Base-by-base conservation (phyloP, 2,797 vertebrate genomes). In the Gila robusta region DNA sequence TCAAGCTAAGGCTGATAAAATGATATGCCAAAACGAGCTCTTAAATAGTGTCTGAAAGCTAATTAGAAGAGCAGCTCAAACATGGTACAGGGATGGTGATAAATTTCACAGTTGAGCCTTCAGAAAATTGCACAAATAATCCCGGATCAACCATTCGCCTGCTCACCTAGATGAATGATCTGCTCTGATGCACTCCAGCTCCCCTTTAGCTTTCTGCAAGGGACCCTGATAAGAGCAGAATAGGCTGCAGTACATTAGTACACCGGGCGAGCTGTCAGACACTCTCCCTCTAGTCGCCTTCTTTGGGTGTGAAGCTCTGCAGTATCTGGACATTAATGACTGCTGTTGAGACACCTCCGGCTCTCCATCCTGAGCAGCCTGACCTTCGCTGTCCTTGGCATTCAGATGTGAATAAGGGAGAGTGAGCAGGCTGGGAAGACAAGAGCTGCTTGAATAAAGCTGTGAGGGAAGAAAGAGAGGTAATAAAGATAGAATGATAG, bases 401-500 rank as follows among this genome's bases (percentile, higher is more conserved):
- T 67, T 74, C 59, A 79, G 62, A 81, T 1, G 32, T 12, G 79
- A 74, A 85, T 41, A 47, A 71, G 44, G 12, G 44, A 37, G 28
- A 14, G 54, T 37, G n/a, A 9, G 82, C 73, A 56, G 16, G 56
- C 32, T 83, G 0, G 28, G 56, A 66, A 71, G 59, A 72, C 64
- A 19, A 41, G 5, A 59, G 72, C 41, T 23, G 35, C 62, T 41
- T 59, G 64, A 87, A 76, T 44, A 87, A 84, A 52, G 56, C n/a
- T 78, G 28, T 32, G 69, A 79, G 76, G 52, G 2, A 64, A 44
- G 62, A 83, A 64, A 89, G 83, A 79, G 87, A 88, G 77, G 52
- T 81, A 71, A 82, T 73, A 88, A 78, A 82, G 86, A 85, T 83
- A 87, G 87, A 89, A 89, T 67, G 59, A 85, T 87, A 88, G 84